Base-by-base conservation (phyloP, 1,140 invertebrate species). In the Apis cerana region DNA sequence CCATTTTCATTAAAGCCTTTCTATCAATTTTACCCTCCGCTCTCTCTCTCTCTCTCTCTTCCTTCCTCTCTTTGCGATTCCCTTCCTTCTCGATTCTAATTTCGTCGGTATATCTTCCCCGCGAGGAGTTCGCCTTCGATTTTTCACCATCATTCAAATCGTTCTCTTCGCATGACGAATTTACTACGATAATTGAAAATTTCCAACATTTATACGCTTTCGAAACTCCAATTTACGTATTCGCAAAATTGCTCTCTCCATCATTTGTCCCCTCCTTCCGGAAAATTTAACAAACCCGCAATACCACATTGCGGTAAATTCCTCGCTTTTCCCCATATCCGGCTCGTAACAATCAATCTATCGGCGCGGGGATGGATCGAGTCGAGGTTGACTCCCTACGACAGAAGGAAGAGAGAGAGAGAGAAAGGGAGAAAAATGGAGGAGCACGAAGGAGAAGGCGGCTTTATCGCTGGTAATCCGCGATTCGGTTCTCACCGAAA, bases 391-490 rank as follows among this genome's bases (percentile, higher is more conserved):
- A 64, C 64, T 64, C 21, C 19, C 15, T 11, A 7, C 27, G 61
- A 54, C 48, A 64, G 33, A 19, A 10, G 33, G 11, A 21, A 8
- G 10, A 33, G 56, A 52, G 9, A 54, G 48, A 69, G 19, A 21
- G 2, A 68, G 68, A 43, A n/a, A n/a, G 61, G 21, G 15, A 15
- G 27, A 8, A 19, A 21, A 13, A 43, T 43, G 7, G 33, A 43
- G 33, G 33, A 43, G 33, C 0, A 7, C 4, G 33, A 43, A 43
- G 33, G 33, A 43, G 59, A 19, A 17, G 19, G 33, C 13, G n/a
- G n/a, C 33, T 64, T 80, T 76, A 82, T 76, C 74, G 48, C 52
- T 54, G 59, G 74, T 76, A 75, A 81, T 75, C 71, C 71, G 72
- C 72, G 72, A 52, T 43, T 43, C 12, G 52, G 61, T 64, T 67